These are phyloP conservation scores for Pandemis cinnamomeana DNA, from an alignment of 2,888 invertebrate species.

Conservation along the genomic window DNA sequence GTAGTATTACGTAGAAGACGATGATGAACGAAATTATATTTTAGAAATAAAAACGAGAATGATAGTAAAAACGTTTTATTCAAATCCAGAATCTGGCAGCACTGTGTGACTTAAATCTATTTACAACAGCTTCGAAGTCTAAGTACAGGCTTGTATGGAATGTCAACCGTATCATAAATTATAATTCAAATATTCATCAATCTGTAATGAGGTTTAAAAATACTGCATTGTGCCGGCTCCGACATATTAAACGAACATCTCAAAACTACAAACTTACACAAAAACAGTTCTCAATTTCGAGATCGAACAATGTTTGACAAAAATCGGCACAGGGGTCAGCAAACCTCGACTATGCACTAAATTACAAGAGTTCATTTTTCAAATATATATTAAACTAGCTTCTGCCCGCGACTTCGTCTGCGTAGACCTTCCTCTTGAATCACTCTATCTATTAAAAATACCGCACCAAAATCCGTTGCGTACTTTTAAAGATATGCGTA, in stretches of 20 bases:
- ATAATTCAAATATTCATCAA: conserved; percentile 24
- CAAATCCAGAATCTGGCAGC: conserved; percentile 77
- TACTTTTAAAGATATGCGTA: too few species aligned
- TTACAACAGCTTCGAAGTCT: conserved; percentile 73
- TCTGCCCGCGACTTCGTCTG: too few species aligned
- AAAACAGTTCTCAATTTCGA: background rate
- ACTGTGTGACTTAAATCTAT: conserved; percentile 72
- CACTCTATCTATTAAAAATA: too few species aligned
- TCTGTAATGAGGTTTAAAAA: conserved; percentile 16
- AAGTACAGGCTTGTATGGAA: conserved; percentile 66
- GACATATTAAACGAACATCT: background rate
- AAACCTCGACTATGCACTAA: background rate
- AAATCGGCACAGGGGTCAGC: background rate
- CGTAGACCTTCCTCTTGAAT: too few species aligned
- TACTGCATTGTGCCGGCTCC: conserved; percentile 19
- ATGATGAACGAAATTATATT: conserved; percentile 1
- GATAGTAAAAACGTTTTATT: conserved; percentile 75
- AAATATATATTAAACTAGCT: background rate
- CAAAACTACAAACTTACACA: background rate
- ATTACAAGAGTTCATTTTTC: background rate
- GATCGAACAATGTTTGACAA: background rate
- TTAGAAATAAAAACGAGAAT: conserved; percentile 42
- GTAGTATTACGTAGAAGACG: too few species aligned
- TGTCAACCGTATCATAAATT: conserved; percentile 45
- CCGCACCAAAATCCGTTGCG: too few species aligned